Evolutionary conservation across 1,140 invertebrate genomes (phyloP).

Genomic region (Ips nitidus): DNA sequence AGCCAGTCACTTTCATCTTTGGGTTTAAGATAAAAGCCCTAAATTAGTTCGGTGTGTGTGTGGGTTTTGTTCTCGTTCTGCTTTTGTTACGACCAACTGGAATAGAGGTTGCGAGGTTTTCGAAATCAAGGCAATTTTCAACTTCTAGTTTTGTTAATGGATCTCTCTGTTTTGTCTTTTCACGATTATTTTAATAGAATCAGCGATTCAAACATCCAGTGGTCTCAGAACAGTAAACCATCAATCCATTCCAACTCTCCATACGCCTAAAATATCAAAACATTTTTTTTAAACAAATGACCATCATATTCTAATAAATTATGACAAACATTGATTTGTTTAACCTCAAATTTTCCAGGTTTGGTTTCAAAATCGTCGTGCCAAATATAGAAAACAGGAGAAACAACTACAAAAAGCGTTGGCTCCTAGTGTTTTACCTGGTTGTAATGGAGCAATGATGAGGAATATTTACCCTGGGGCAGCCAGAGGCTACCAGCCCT

Average conservation of each 20-base stretch:
- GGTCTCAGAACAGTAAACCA: too few relatives aligned
- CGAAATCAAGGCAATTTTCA: not conserved
- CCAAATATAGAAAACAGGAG: slow-evolving; percentile 97
- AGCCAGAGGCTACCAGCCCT: slow-evolving; percentile 85
- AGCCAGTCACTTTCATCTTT: slow-evolving; percentile 12
- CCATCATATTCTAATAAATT: too few relatives aligned
- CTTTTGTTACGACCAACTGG: slow-evolving; percentile 1
- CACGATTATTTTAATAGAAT: too few relatives aligned
- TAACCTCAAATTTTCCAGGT: slow-evolving; percentile 60
- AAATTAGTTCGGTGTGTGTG: not conserved
- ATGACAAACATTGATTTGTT: too few relatives aligned
- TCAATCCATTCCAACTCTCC: too few relatives aligned
- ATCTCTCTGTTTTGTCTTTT: too few relatives aligned
- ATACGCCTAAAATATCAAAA: too few relatives aligned
- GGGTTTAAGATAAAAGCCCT: slow-evolving; percentile 7
- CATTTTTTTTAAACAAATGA: too few relatives aligned
- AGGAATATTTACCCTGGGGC: slow-evolving; percentile 93
- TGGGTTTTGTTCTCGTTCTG: not conserved
- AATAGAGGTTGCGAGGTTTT: not conserved
- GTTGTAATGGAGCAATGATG: slow-evolving; percentile 96
- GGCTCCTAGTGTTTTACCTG: slow-evolving; percentile 84
- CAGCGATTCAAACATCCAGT: too few relatives aligned
- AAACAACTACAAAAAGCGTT: slow-evolving; percentile 95
- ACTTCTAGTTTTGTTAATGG: too few relatives aligned
- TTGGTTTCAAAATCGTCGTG: slow-evolving; percentile 98